Evolutionary conservation across 2,888 invertebrate genomes (phyloP), one percentile per base, ranked within the genome.

Genomic region (Ormia ochracea): DNA sequence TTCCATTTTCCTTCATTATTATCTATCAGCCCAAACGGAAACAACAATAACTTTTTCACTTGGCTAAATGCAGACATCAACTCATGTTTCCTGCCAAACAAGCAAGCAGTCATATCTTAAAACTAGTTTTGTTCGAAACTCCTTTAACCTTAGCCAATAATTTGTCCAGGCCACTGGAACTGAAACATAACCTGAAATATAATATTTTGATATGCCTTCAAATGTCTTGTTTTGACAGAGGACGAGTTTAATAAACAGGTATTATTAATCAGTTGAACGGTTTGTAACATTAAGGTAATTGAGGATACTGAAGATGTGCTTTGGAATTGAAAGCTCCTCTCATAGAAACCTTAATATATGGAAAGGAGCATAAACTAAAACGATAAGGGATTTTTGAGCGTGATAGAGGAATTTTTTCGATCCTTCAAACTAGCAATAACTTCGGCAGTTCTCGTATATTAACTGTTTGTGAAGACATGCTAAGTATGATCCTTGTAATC

Each of bases 121-220:
- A 28, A 19, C 52, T 28, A 28, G 5, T 14, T 23, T 36, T 4
- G 4, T 48, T 45, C 21, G 1, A 14, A 23, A 14, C 26, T 65
- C 36, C n/a, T 36, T 7, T 50, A 50, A 10, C 17, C 50, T 38
- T 41, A 36, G 12, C n/a, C 68, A 45, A 26, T 43, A 56, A 58
- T n/a, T 19, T n/a, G 26, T 9, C 10, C 48, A 58, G 52, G 63
- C 28, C 73, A 65, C 65, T 63, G 63, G 56, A 73, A 73, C 28
- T 63, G 63, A 65, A 73, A 73, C 28, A 65, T 54, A 65, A 63
- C 65, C 63, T 63, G 14, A 63, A 45, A 54, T 73, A 54, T 48
- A 23, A 36, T 69, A 23, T 58, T 69, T 45, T 28, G 33, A 45
- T 14, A 52, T 68, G 33, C 31, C 4, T 38, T 43, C 26, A 9